phyloP scores from a whole-genome alignment of 2,888 invertebrate genomes.

The Apamea sordens region DNA sequence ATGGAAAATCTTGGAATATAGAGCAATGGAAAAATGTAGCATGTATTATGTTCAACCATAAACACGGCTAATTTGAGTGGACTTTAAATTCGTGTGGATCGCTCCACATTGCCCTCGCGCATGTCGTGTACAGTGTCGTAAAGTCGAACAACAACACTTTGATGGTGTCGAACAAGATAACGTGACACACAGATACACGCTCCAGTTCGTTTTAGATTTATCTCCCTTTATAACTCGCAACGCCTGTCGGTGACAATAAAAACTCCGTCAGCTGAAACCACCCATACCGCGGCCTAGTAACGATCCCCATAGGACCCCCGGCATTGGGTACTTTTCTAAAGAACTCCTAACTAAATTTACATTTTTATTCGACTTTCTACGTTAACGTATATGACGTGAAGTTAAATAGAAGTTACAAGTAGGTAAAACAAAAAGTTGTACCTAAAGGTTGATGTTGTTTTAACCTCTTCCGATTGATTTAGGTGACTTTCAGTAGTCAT shows the following conservation, averaged over 20 bases:
- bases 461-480: slow-evolving; percentile 67
- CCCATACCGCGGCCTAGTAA: slow-evolving; percentile 63
- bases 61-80: slow-evolving; percentile 52
- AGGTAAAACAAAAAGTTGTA: slow-evolving; percentile 68
- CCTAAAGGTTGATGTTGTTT: slow-evolving; percentile 62
- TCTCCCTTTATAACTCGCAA: slow-evolving; percentile 65
- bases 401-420: slow-evolving; percentile 68
- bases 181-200: slow-evolving; percentile 46
- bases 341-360: slow-evolving; percentile 75
- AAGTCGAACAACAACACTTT: slow-evolving; percentile 61
- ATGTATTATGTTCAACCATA: slow-evolving; percentile 36
- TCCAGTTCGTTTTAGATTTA: slow-evolving; percentile 58
- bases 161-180: slow-evolving; percentile 64
- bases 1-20: slow-evolving; percentile 34
- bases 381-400: slow-evolving; percentile 53
- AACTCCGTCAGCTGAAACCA: slow-evolving; percentile 68
- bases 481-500: slow-evolving; percentile 59
- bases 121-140: slow-evolving; percentile 49
- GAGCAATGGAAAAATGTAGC: slow-evolving; percentile 25
- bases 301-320: slow-evolving; percentile 64
- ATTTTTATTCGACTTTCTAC: slow-evolving; percentile 73
- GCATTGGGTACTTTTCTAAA: slow-evolving; percentile 66
- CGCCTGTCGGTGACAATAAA: slow-evolving; percentile 71
- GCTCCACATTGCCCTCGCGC: slow-evolving; percentile 54
- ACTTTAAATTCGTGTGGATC: slow-evolving; percentile 47